These are phyloP conservation scores for Petrocephalus microphthalmus DNA, from an alignment of 2,113 vertebrate species.

Conservation along the genomic window DNA sequence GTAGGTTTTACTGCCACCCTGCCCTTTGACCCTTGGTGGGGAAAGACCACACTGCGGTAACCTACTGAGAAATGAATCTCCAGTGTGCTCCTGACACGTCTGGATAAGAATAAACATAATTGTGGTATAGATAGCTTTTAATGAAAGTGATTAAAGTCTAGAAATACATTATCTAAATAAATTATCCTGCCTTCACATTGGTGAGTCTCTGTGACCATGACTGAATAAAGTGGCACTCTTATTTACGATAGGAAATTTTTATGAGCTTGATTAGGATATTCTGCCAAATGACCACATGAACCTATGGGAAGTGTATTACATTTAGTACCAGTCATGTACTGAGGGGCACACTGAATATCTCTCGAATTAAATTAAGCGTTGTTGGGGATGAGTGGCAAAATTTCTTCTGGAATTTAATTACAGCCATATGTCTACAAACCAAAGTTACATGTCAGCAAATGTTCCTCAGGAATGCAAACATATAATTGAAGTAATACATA, in stretches of 20 bases:
- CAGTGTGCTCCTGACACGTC: neutral
- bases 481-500: neutral
- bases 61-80: neutral
- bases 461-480: neutral
- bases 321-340: neutral
- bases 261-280: neutral
- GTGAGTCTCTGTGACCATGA: neutral
- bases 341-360: neutral
- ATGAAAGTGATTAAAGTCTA: neutral
- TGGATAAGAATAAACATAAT: neutral
- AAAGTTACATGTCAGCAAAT: neutral
- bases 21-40: neutral
- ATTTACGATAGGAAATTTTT: neutral
- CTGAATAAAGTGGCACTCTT: neutral
- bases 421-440: neutral
- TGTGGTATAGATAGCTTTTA: neutral
- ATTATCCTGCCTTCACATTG: neutral
- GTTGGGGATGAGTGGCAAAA: neutral
- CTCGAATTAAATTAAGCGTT: neutral
- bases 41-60: neutral
- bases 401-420: neutral
- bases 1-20: constrained; percentile 4
- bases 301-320: neutral
- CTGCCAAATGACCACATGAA: neutral
- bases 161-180: neutral